A percentile compares a stretch with the other conserved stretches of the same genome.
These are phyloP conservation scores for Odontothrips loti DNA, from an alignment of 2,888 invertebrate species.

Conservation along the genomic window DNA sequence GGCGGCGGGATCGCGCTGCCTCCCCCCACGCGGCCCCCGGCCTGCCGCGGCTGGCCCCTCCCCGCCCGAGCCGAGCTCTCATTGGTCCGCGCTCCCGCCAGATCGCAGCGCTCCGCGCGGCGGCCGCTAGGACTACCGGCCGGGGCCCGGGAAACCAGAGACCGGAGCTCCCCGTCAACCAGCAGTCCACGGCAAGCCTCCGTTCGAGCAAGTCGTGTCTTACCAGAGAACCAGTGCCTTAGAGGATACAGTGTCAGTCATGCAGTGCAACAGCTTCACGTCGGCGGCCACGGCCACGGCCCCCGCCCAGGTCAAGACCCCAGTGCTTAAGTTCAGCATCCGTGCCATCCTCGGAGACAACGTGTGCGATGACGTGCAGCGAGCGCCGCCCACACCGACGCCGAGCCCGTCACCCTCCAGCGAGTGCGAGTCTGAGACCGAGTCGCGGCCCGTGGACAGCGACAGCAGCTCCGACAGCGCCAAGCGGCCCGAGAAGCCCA, in stretches of 20 bases:
- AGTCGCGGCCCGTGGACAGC: constrained; percentile 43
- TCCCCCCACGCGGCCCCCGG: constrained; percentile 63
- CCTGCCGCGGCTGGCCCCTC: constrained; percentile 8
- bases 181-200: neutral
- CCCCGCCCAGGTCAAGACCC: neutral
- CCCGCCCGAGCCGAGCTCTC: neutral
- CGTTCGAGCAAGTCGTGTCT: neutral
- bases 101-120: constrained; percentile 42
- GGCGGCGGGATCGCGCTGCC: constrained; percentile 39
- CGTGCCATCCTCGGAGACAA: constrained; percentile 53
- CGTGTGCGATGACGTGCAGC: constrained; percentile 62
- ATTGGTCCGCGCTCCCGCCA: constrained; percentile 27
- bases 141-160: neutral
- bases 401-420: constrained; percentile 45
- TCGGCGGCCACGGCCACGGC: neutral
- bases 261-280: neutral
- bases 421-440: constrained; percentile 37
- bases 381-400: constrained; percentile 40
- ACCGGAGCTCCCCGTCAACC: neutral
- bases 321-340: constrained; percentile 18
- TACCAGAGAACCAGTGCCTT: neutral
- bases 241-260: neutral
- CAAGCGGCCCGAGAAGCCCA: constrained; percentile 85
- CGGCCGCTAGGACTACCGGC: constrained; percentile 41
- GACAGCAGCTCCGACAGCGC: neutral